Evolutionary conservation across 2,113 vertebrate genomes (phyloP), one percentile per base, ranked within the genome.

Genomic region (Strix uralensis): DNA sequence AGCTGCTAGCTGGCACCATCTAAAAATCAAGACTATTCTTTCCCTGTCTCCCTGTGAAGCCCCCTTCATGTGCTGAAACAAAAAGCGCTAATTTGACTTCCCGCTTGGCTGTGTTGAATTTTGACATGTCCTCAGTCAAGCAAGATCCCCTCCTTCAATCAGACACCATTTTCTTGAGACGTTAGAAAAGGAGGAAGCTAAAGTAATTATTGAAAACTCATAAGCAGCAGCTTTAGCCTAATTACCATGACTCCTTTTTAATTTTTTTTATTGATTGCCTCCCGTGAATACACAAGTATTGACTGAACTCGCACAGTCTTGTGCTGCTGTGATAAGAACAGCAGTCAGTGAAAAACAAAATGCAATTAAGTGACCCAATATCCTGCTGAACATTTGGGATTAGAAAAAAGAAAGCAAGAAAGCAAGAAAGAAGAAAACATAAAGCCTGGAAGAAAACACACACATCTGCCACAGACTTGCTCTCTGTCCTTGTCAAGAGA

Each of bases 181-280:
- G 72, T 5, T 67, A 81, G 96, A 94, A 90, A 94, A 97, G 90
- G 77, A 97, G 96, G 97, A 97, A 98, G 81, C 92, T 92, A 72
- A 95, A 97, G 93, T 71, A 97, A 98, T 98, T 96, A 98, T 85
- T 94, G 97, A 96, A 96, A 97, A 98, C 94, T 97, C 96, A 51
- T 93, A 94, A 98, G 96, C 93, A 93, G 90, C 96, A 98, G 97
- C 96, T 97, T 98, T 97, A 88, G 94, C 94, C 97, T 97, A 96
- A 97, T 98, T 98, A 97, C 90, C 90, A 87, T 69, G 93, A 97
- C 62, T 96, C 81, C 90, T 96, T 96, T 98, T 97, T 95, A 92
- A 96, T 97, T 98, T 98, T 92, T 97, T 90, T 70, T 69, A 98
- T 98, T 70, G 97, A 98, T 97, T 78, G 62, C 86, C 90, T 97